A percentile compares a stretch with the other conserved stretches of the same genome.
Conservation (phyloP, 2,113 vertebrate species). For the Muscicapa adusta region DNA sequence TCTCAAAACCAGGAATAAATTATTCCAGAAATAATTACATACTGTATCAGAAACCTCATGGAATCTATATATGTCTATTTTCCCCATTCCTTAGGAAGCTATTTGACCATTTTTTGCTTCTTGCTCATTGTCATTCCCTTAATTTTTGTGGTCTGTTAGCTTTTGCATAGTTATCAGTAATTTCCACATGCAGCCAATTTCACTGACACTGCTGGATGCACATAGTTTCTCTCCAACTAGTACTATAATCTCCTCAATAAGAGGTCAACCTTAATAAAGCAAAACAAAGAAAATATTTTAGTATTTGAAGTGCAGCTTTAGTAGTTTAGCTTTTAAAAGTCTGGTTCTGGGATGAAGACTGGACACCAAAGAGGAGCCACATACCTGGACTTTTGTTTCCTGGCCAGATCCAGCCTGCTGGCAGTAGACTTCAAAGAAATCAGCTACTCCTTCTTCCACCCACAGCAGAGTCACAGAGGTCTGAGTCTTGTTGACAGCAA, state of each 20-base stretch:
- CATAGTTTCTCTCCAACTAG: background rate
- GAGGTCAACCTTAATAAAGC: background rate
- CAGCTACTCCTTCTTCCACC: slow-evolving; percentile 91
- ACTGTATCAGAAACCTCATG: background rate
- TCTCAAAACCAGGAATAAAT: background rate
- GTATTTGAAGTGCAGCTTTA: background rate
- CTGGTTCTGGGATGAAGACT: background rate
- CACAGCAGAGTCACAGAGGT: slow-evolving; percentile 90
- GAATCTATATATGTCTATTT: background rate
- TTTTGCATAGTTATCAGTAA: background rate
- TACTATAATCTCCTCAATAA: background rate
- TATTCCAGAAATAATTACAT: background rate
- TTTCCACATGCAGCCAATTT: background rate
- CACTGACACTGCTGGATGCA: background rate
- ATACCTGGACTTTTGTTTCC: slow-evolving; percentile 79
- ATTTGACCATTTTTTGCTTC: background rate
- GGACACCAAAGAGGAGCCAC: background rate
- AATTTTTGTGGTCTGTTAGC: background rate
- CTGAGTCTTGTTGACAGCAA: slow-evolving; percentile 89
- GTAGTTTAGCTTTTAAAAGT: background rate
- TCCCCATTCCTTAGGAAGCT: background rate
- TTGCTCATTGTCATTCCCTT: background rate
- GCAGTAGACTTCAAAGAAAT: slow-evolving; percentile 89
- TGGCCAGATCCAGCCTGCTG: slow-evolving; percentile 66
- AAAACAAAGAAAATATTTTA: background rate